Evolutionary conservation across 2,888 invertebrate genomes (phyloP).

Genomic region (Vanessa cardui): DNA sequence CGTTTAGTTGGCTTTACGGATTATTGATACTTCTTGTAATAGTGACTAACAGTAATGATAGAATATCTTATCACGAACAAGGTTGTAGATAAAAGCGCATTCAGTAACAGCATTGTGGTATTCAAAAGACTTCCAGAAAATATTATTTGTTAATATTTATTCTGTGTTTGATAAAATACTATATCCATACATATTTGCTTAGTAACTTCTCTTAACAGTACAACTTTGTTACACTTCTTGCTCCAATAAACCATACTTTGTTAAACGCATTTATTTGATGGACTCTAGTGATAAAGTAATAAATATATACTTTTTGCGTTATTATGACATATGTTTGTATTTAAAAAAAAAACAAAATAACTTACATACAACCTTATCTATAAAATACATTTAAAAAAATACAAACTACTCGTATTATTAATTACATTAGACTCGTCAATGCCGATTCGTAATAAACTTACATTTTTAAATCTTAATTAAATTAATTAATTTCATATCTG

Average conservation of each 20-base stretch:
- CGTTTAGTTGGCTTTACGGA: conserved; percentile 11
- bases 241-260: too few species aligned
- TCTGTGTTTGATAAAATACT: background rate
- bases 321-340: background rate
- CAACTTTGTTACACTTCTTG: too few species aligned
- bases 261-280: too few species aligned
- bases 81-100: conserved; percentile 49
- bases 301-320: background rate
- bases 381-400: background rate
- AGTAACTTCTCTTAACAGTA: too few species aligned
- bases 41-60: conserved; percentile 39
- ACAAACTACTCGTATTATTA: background rate
- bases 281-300: too few species aligned
- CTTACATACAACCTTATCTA: background rate
- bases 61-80: conserved; percentile 47
- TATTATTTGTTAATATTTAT: conserved; percentile 10
- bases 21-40: conserved; percentile 36
- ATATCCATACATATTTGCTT: too few species aligned
- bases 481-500: conserved; percentile 33
- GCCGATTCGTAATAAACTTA: conserved; percentile 27
- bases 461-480: conserved; percentile 27
- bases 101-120: conserved; percentile 39
- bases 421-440: conserved; percentile 13
- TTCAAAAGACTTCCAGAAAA: conserved; percentile 11
- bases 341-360: background rate